Conservation (phyloP, 2,888 invertebrate species). For the Pseudoips prasinana region DNA sequence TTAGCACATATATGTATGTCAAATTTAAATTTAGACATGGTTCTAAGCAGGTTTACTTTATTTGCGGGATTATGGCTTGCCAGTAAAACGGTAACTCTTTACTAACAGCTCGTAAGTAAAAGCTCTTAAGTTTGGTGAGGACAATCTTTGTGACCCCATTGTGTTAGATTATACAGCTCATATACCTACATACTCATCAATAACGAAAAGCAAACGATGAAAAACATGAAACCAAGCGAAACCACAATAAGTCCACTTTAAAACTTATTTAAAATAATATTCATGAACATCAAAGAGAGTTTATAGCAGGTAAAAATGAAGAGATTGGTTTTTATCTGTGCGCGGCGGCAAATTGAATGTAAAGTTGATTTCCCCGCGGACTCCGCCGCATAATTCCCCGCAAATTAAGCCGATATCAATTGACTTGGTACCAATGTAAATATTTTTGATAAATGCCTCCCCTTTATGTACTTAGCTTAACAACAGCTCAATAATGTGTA, state of each 20-base stretch:
- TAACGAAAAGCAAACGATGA: too few relatives aligned
- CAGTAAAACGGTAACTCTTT: too few relatives aligned
- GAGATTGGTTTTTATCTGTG: conserved; percentile 78
- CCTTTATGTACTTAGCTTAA: conserved; percentile 47
- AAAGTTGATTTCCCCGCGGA: conserved; percentile 80
- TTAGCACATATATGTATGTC: too few relatives aligned
- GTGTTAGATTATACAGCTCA: too few relatives aligned
- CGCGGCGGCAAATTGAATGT: conserved; percentile 74
- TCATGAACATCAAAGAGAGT: conserved; percentile 21
- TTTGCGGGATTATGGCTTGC: too few relatives aligned
- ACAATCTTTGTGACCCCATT: too few relatives aligned
- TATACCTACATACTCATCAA: too few relatives aligned
- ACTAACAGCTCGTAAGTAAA: too few relatives aligned
- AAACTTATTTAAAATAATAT: conserved; percentile 13
- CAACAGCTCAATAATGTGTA: conserved; percentile 27
- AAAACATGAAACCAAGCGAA: too few relatives aligned
- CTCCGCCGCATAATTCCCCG: conserved; percentile 67
- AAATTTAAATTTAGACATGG: too few relatives aligned
- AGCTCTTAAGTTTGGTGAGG: too few relatives aligned
- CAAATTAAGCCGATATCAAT: conserved; percentile 76
- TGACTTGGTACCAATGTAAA: conserved; percentile 74
- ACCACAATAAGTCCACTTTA: conserved; percentile 1
- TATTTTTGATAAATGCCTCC: conserved; percentile 73
- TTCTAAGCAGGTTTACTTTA: too few relatives aligned
- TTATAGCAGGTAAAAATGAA: conserved; percentile 56